Base-by-base conservation (phyloP, 2,888 invertebrate genomes). In the Epinotia demarniana region DNA sequence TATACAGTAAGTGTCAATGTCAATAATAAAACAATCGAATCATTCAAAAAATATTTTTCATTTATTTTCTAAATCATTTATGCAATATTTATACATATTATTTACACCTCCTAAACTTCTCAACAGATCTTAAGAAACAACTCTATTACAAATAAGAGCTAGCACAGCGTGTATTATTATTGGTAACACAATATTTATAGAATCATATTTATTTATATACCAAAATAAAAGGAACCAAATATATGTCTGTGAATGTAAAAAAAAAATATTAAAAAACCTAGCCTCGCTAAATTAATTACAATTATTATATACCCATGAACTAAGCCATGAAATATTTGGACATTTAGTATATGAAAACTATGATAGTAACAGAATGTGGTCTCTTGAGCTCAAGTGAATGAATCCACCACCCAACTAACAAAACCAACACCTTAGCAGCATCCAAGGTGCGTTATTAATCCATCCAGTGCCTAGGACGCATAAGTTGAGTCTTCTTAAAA, bases 71-170 rank as follows among this genome's bases (percentile, higher is more conserved):
- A 49, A 73, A 23, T 71, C 55, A 67, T 61, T 74, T 61, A 75
- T 13, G 53, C 62, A 67, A 72, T 67, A 68, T 70, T 77, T 76
- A 77, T 77, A 77, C 77, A 77, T 71, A 73, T 62, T 77, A 77
- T 77, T 77, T 77, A 77, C 77, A 77, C 67, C 62, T 73, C 53
- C 55, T 19, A 53, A 64, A 64, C 70, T 61, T 62, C 13, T 67
- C 63, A 58, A 63, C 73, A 77, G 77, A 77, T 77, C 76, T 71
- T 69, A 60, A 71, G 23, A 58, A 69, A 69, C 43, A 60, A 58
- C 39, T 69, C 43, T n/a, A 43, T 55, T 55, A 58, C n/a, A 43
- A 39, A 68, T 33, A 9, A 16, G 13, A 23, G 43, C 43, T 64
- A 64, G 27, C n/a, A 33, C 27, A 53, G n/a, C 27, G 19, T 66